A percentile compares a stretch with the other conserved stretches of the same genome.
These are phyloP conservation scores for Thripadectes ignobilis DNA, from an alignment of 2,797 vertebrate species.

Conservation along the genomic window DNA sequence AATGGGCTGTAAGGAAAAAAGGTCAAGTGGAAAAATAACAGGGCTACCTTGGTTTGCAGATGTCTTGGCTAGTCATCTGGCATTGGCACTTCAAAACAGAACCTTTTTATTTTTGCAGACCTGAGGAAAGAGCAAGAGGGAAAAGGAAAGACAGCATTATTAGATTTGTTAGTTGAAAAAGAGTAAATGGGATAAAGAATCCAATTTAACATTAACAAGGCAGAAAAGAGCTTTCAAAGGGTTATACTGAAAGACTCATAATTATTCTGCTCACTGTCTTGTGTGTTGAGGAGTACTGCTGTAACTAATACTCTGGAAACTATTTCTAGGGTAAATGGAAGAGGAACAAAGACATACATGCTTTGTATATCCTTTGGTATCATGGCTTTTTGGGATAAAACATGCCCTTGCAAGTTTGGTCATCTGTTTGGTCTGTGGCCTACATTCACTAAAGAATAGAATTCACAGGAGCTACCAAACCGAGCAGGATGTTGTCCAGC, in stretches of 20 bases:
- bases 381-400: background rate
- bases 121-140: background rate
- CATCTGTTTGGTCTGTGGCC: background rate
- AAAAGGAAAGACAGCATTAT: background rate
- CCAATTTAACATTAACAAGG: background rate
- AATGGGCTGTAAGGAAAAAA: background rate
- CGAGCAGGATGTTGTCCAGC: background rate
- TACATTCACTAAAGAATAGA: background rate
- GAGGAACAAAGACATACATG: background rate
- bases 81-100: background rate
- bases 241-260: background rate
- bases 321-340: background rate
- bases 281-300: background rate
- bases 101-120: fast-evolving
- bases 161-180: background rate
- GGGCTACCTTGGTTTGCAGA: background rate
- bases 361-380: background rate
- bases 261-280: background rate
- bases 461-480: background rate
- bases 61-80: background rate
- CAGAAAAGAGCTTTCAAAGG: background rate
- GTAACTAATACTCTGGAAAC: background rate
- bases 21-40: background rate
- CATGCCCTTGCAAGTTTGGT: background rate
- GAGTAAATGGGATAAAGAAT: background rate